phyloP scores from a whole-genome alignment of 2,888 invertebrate genomes.

The Isotomurus palustris region DNA sequence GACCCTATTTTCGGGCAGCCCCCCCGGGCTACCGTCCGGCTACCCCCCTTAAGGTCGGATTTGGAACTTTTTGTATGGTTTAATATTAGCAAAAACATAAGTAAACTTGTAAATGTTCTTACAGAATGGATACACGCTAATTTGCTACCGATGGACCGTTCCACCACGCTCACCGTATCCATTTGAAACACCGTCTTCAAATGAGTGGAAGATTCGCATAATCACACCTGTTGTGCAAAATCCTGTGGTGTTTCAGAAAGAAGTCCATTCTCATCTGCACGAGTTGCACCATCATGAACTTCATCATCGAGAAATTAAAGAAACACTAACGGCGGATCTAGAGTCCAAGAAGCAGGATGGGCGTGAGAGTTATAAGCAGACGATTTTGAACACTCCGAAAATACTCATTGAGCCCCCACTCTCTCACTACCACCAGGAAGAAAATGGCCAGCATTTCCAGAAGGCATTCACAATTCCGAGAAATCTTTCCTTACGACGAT shows the following conservation, averaged over 20 bases:
- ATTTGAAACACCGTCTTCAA: constrained; percentile 11
- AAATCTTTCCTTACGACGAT: constrained; percentile 13
- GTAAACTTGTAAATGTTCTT: not conserved
- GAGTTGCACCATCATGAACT: not conserved
- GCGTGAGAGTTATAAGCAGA: too few species aligned
- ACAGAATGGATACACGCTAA: constrained; percentile 22
- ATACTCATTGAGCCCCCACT: not conserved
- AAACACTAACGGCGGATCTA: too few species aligned
- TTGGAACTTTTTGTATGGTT: not conserved
- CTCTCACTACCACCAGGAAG: not conserved
- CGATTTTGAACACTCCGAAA: too few species aligned
- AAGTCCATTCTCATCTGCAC: not conserved
- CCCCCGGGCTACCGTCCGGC: too few species aligned
- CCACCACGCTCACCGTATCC: not conserved
- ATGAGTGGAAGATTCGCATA: constrained; percentile 20
- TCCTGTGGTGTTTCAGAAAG: not conserved
- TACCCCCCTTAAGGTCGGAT: too few species aligned
- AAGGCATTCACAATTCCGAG: constrained; percentile 3
- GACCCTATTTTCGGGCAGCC: too few species aligned
- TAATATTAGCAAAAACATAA: not conserved
- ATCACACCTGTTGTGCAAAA: constrained; percentile 8
- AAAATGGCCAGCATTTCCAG: too few species aligned
- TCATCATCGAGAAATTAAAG: not conserved
- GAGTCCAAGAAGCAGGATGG: too few species aligned
- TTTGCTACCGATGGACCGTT: constrained; percentile 25